Base-by-base conservation (phyloP, 2,797 vertebrate species). In the Acropternis orthonyx region DNA sequence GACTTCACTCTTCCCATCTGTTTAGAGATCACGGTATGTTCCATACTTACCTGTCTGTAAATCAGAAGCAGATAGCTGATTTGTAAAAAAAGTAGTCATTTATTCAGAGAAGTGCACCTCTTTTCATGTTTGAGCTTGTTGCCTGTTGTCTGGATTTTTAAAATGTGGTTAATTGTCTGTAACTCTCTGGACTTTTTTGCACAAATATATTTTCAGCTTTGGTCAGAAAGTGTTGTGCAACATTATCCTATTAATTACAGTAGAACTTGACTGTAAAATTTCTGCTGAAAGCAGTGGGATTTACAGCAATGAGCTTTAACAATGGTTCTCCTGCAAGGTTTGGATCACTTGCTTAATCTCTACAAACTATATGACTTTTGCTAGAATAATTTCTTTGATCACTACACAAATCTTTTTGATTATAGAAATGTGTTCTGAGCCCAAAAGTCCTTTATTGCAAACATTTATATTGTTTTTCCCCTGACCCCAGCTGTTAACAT, bases 311-410 rank as follows among this genome's bases (percentile, higher is more conserved):
- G 54, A 80, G 16, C 75, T 91, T 86, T 89, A 88, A 84, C 65
- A 54, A 59, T n/a, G 23, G 20, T 36, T 52, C 39, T 83, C 18
- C 26, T 79, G 8, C 27, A 85, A 69, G n/a, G 12, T 17, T 56
- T 73, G 39, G 54, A 66, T 79, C 39, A 24, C 65, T 81, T 10
- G 6, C 75, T 66, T 92, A 73, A 81, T 79, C 27, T 84, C 62
- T 72, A 24, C 65, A 83, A 85, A 80, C 37, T 83, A 6, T 37
- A 39, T 46, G 23, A 49, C n/a, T 23, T 93, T 92, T 75, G 16
- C 56, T 74, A 63, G 51, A 88, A 82, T 69, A 65, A 92, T 93
- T 91, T 88, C 79, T 92, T 93, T 95, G 89, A 96, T 92, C 85
- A 92, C 59, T 84, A 58, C 75, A 89, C 76, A 91, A 88, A 91